Percentiles rank a stretch among this genome's conserved stretches.
Conservation (phyloP, 2,113 vertebrate species). For the Mola mola region DNA sequence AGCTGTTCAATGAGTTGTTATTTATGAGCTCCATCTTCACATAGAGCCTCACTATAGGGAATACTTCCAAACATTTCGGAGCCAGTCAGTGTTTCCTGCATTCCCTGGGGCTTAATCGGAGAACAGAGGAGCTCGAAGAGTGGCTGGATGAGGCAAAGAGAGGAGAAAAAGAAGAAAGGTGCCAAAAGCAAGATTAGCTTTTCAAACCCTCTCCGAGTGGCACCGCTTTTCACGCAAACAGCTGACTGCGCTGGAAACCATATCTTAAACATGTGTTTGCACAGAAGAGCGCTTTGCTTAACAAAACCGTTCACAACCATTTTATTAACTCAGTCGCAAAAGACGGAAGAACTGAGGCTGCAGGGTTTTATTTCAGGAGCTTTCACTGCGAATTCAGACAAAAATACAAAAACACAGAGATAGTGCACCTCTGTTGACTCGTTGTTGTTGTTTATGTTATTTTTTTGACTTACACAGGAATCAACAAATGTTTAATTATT, state of each 20-base stretch:
- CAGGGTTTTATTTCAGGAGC: not conserved
- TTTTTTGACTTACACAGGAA: no score
- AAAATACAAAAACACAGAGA: no score
- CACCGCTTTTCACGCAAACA: constrained; percentile 39
- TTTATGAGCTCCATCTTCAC: constrained; percentile 24
- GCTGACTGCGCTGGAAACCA: constrained; percentile 40
- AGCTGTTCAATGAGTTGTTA: constrained; percentile 29
- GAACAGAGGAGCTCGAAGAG: constrained; percentile 30
- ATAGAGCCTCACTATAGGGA: constrained; percentile 24
- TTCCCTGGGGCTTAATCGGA: constrained; percentile 23
- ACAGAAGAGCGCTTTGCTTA: constrained; percentile 39
- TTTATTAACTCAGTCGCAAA: constrained; percentile 27
- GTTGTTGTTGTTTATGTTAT: no score
- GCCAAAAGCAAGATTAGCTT: constrained; percentile 66
- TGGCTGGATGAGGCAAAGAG: constrained; percentile 13
- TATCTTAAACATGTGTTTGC: constrained; percentile 56
- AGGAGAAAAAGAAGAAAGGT: constrained; percentile 12
- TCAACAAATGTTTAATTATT: no score
- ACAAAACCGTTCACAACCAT: constrained; percentile 27
- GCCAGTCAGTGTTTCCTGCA: constrained; percentile 16
- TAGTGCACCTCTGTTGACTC: no score
- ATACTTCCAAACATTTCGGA: constrained; percentile 40
- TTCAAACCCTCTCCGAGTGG: constrained; percentile 52
- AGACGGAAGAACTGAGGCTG: not conserved
- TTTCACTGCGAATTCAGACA: not conserved